These are phyloP conservation scores for Microcebus ravelobensis DNA, from an alignment of 2,113 vertebrate genomes.

Conservation along the genomic window DNA sequence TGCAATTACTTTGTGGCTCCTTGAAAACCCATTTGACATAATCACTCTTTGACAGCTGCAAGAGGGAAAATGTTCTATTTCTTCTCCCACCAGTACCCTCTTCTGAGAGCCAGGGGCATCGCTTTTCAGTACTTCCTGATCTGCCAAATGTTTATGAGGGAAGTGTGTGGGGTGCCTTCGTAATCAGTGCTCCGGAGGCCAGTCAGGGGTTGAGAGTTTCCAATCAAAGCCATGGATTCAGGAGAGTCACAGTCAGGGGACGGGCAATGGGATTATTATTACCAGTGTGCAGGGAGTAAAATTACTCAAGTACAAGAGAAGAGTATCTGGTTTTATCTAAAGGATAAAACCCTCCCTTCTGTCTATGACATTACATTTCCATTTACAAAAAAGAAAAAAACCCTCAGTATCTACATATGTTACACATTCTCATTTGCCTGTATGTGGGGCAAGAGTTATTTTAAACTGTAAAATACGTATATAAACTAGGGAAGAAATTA, in stretches of 20 bases:
- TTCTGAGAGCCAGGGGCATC: constrained; percentile 72
- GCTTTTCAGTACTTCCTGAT: constrained; percentile 74
- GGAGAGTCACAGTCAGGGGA: constrained; percentile 72
- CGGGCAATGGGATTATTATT: constrained; percentile 75
- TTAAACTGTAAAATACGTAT: not conserved
- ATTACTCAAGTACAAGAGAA: constrained; percentile 66
- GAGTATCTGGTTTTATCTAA: constrained; percentile 65
- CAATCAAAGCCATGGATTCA: constrained; percentile 79
- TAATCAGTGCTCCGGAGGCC: constrained; percentile 76
- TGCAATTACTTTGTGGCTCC: constrained; percentile 80
- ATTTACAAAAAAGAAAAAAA: constrained; percentile 48
- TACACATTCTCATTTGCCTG: constrained; percentile 32
- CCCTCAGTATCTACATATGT: not conserved
- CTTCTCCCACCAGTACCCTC: constrained; percentile 76
- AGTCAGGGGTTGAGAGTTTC: constrained; percentile 78
- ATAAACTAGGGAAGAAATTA: constrained; percentile 16
- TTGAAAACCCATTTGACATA: constrained; percentile 81
- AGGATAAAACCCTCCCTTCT: constrained; percentile 25
- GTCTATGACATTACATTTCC: constrained; percentile 36
- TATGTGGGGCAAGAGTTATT: constrained; percentile 10
- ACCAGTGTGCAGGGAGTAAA: constrained; percentile 60
- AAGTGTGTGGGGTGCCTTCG: constrained; percentile 75
- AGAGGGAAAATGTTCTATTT: constrained; percentile 69
- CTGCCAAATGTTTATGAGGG: constrained; percentile 77
- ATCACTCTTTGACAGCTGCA: constrained; percentile 78